Base-by-base conservation (phyloP, 1,140 invertebrate genomes). In the Drosophila murphyi region DNA sequence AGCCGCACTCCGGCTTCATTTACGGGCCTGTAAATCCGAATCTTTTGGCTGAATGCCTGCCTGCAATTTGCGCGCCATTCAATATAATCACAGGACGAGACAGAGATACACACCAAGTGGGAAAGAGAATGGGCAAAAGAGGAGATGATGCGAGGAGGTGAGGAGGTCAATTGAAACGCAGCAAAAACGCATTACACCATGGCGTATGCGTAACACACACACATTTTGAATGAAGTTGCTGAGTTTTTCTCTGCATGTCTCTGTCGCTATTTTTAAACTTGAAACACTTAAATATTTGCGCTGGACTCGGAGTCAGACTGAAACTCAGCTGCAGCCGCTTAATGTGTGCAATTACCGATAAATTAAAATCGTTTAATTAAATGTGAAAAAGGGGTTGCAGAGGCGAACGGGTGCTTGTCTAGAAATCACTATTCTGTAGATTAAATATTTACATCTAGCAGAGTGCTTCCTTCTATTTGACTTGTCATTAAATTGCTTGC, bases 1-100 rank as follows among this genome's bases (percentile, higher is more conserved):
- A 63, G 61, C 61, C 45, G 80, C 74, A 78, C 64, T 81, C 67
- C 65, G 78, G 55, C 60, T 73, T 4, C 28, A 32, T 51, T 39
- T 50, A 29, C 48, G 60, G 60, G 43, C 67, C 35, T 63, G 69
- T 47, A 50, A 59, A 64, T 69, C 57, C 47, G 73, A 67, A 43
- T 43, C 80, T 82, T 57, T 60, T 55, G 62, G 37, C 51, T 55
- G 45, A 55, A 59, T 68, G 70, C 60, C 75, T 68, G 80, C 56
- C 68, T 55, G 78, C 80, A 82, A 82, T 82, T 82, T 82, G 75
- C 65, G 76, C 76, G 73, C 75, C 80, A 82, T 82, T 82, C 80
- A 82, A 82, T 82, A 82, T 78, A 82, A 82, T 67, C 78, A 80
- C 71, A 75, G 62, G 47, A 59, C 59, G 56, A 57, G 35, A 39